Percentiles rank a stretch among this genome's conserved stretches.
These are phyloP conservation scores for Notocelia uddmanniana DNA, from an alignment of 2,888 invertebrate genomes.

Conservation along the genomic window DNA sequence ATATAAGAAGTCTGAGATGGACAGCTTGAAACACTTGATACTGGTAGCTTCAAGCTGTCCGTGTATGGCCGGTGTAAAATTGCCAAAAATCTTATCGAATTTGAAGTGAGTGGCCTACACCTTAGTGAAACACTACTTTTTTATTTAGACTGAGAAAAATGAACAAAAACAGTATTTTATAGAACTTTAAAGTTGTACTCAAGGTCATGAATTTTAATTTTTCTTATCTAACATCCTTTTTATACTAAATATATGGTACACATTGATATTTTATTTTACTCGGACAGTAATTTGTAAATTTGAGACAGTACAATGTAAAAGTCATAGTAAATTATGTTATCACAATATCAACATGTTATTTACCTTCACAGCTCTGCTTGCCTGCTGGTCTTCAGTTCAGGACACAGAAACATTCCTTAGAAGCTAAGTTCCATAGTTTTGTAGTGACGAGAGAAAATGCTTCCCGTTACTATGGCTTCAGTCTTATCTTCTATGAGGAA, in stretches of 20 bases:
- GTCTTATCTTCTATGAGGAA: conserved; percentile 98
- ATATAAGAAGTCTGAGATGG: no score
- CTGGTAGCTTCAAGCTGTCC: no score
- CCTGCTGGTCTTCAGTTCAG: conserved; percentile 97
- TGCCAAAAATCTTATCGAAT: neutral
- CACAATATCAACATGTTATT: neutral
- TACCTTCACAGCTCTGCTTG: conserved; percentile 92
- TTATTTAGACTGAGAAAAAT: neutral
- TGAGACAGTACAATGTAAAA: no score
- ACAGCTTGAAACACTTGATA: no score
- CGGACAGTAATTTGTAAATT: no score
- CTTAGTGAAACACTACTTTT: neutral
- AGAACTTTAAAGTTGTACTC: neutral
- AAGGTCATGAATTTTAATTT: no score
- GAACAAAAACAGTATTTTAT: neutral
- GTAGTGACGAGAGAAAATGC: conserved; percentile 99
- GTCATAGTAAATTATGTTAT: no score
- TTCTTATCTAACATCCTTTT: no score
- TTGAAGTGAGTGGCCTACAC: neutral
- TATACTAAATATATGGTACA: no score
- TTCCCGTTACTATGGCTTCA: conserved; percentile 96
- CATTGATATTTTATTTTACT: no score
- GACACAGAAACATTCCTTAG: conserved; percentile 95
- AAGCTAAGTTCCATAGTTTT: conserved; percentile 97
- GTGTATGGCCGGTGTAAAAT: no score